A percentile compares a stretch with the other conserved stretches of the same genome.
Conservation (phyloP, 2,888 invertebrate species). For the Abrostola triplasia region DNA sequence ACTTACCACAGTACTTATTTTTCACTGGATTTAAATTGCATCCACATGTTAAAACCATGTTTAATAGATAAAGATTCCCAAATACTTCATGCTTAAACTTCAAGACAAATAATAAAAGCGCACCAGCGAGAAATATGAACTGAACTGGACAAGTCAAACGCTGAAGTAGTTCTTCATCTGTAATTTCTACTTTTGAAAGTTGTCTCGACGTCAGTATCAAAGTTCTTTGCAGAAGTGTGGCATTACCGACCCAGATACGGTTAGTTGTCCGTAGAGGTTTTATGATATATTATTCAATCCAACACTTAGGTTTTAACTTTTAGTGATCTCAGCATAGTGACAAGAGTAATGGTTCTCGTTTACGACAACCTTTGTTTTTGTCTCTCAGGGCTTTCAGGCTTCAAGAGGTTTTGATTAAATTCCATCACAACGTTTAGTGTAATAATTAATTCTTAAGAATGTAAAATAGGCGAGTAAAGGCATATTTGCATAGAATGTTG, state of each 20-base stretch:
- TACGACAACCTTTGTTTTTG: background rate
- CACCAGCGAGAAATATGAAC: background rate
- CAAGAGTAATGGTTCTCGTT: background rate
- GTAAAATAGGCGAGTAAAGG: too few relatives aligned
- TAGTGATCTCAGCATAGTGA: background rate
- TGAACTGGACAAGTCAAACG: constrained; percentile 17
- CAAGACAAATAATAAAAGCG: too few relatives aligned
- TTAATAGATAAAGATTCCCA: too few relatives aligned
- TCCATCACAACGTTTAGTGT: too few relatives aligned
- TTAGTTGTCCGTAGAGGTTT: constrained; percentile 26
- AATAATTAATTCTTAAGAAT: too few relatives aligned
- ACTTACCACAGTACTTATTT: too few relatives aligned
- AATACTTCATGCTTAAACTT: too few relatives aligned
- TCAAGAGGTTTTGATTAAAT: too few relatives aligned
- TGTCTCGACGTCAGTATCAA: constrained; percentile 26
- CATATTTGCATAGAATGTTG: background rate
- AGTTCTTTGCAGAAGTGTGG: constrained; percentile 26
- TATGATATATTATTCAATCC: constrained; percentile 15
- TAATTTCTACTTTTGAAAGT: constrained; percentile 39
- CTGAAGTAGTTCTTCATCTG: constrained; percentile 37
- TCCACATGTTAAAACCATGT: too few relatives aligned
- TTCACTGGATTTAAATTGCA: too few relatives aligned
- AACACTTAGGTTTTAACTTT: constrained; percentile 6
- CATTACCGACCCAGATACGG: constrained; percentile 36
- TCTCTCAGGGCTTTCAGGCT: background rate